Percentiles rank a stretch among this genome's conserved stretches.
phyloP scores from a whole-genome alignment of 2,113 vertebrate genomes.

The Mastomys coucha region DNA sequence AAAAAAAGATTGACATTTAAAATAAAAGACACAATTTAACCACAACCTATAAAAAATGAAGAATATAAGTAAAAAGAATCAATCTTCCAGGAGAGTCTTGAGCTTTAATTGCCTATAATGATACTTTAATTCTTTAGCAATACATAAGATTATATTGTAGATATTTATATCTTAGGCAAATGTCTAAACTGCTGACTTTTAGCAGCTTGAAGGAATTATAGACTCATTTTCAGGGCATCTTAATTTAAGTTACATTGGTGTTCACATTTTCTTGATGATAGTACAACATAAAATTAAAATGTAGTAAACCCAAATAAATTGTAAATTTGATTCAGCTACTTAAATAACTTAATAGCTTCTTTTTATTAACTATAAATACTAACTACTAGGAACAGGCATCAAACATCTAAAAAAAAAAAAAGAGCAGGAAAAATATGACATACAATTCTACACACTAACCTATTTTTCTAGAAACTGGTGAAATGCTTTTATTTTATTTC shows the following conservation, averaged over 20 bases:
- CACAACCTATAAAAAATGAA: constrained; percentile 56
- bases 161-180: constrained; percentile 43
- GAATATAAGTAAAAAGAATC: constrained; percentile 37
- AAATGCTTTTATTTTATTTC: constrained; percentile 64
- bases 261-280: constrained; percentile 47
- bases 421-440: constrained; percentile 31
- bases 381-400: not conserved
- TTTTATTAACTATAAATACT: not conserved
- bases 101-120: not conserved
- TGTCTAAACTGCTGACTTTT: constrained; percentile 42
- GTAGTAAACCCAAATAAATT: not conserved
- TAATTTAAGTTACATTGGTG: constrained; percentile 28
- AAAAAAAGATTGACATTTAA: not conserved
- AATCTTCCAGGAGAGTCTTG: not conserved
- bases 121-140: constrained; percentile 44
- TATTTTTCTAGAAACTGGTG: constrained; percentile 2
- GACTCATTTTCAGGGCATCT: not conserved
- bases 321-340: constrained; percentile 34
- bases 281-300: constrained; percentile 24
- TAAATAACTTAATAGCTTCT: not conserved
- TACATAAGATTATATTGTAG: constrained; percentile 35
- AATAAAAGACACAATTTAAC: constrained; percentile 11
- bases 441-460: constrained; percentile 15
- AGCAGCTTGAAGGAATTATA: constrained; percentile 30
- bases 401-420: constrained; percentile 46